Evolutionary conservation across 2,797 vertebrate species (phyloP), one percentile per base, ranked within the genome.

Genomic region (Chromis chromis): DNA sequence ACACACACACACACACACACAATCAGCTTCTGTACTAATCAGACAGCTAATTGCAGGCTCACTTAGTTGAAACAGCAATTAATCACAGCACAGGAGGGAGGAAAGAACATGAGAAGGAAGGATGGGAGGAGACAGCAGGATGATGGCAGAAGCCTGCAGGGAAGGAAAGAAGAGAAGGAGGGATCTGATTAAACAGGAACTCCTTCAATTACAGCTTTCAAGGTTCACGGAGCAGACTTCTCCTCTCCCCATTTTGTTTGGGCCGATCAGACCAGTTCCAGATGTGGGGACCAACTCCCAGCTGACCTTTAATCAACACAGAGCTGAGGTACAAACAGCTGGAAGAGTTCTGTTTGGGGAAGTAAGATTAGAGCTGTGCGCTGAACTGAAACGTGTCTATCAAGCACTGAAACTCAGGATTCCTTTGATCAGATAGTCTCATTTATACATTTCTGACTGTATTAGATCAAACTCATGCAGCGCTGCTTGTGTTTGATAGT

Each of bases 171-270:
- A 64, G 67, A 80, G 79, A 67, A 72, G 50, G 50, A 61, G 71
- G 59, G 54, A 89, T 83, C 78, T 88, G 86, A 89, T 92, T 90
- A 86, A 85, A 88, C 84, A 90, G 89, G 90, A 92, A 87, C 83
- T 85, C 66, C 84, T 83, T 88, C 82, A 89, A 89, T 90, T 90
- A 84, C 67, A 65, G 74, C 83, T 74, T 81, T 88, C 81, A 86
- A 40, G 90, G 88, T 90, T 89, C 87, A 91, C 2, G 31, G 68
- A 85, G 76, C 81, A 88, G 74, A 75, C 73, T 72, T 74, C 80
- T 86, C 63, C 71, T 85, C 70, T 72, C 13, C 66, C 85, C 76
- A 1, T 55, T 70, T 58, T 90, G 83, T 89, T 88, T 77, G 78
- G 85, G 77, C 27, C 27, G 14, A 58, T 28, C 77, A 52, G 84